Conservation (phyloP, 2,888 invertebrate genomes). For the Venusia cambrica region DNA sequence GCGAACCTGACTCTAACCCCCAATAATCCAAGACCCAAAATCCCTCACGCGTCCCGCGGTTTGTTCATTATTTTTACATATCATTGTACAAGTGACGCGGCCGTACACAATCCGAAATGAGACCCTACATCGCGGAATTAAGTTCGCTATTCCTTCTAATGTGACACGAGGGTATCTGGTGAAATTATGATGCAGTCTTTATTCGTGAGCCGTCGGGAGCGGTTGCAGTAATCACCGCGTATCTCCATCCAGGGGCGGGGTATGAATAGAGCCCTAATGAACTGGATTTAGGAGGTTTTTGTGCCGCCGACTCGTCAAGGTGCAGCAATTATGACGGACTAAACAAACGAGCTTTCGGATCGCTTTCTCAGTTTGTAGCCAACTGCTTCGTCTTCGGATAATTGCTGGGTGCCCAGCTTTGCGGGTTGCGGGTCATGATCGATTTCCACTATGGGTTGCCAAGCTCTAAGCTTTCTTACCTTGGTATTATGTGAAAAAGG, state of each 20-base stretch:
- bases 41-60: slow-evolving; percentile 55
- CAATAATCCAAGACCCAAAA: slow-evolving; percentile 51
- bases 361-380: slow-evolving; percentile 52
- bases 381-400: slow-evolving; percentile 44
- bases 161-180: slow-evolving; percentile 68
- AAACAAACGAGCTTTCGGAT: slow-evolving; percentile 65
- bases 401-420: slow-evolving; percentile 40
- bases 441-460: slow-evolving; percentile 48
- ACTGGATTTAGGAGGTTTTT: slow-evolving; percentile 82
- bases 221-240: slow-evolving; percentile 82
- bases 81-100: slow-evolving; percentile 78
- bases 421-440: no score
- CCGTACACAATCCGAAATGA: slow-evolving; percentile 45
- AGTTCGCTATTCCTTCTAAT: slow-evolving; percentile 54
- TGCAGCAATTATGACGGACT: slow-evolving; percentile 77
- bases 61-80: slow-evolving; percentile 82
- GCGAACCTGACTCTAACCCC: slow-evolving; percentile 50
- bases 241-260: slow-evolving; percentile 80
- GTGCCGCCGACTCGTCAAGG: slow-evolving; percentile 76
- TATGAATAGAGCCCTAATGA: slow-evolving; percentile 80
- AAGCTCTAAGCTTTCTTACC: slow-evolving; percentile 52
- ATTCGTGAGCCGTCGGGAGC: slow-evolving; percentile 81
- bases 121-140: slow-evolving; percentile 54
- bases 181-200: slow-evolving; percentile 82
- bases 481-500: slow-evolving; percentile 57